Base-by-base conservation (phyloP, 2,888 invertebrate species). In the Rugalucina vietnamica region DNA sequence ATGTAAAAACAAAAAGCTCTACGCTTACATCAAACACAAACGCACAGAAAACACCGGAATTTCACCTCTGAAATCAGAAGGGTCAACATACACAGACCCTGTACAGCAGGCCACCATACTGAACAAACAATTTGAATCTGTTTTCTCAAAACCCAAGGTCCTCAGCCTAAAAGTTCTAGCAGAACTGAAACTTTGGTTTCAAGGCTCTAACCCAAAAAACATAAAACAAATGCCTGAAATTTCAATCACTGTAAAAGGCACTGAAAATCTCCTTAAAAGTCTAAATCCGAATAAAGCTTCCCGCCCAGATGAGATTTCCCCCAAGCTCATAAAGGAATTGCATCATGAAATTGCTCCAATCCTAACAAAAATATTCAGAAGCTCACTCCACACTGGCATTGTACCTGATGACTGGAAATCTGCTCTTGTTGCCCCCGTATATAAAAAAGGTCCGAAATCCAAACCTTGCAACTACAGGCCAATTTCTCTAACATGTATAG, bases 381-480 rank as follows among this genome's bases (percentile, higher is more conserved):
- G 27, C 4, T 72, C 76, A 18, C 32, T 73, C 1, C 12, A 76
- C 21, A 76, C 65, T 60, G 80, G 77, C 37, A 81, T 79, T 27
- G 75, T 77, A 27, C 81, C 74, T n/a, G 70, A 76, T 73, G 79
- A 82, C 32, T 82, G 76, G 73, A 79, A 36, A 74, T 24, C 57
- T 18, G 71, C 79, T 1, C 4, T 71, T 60, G 43, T 81, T 57
- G 65, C 57, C 21, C 71, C 71, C 10, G 73, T 81, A 27, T 81
- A 69, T 50, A 77, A 74, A 54, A 82, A 85, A 76, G 82, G 76
- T 27, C 74, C 60, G 18, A 82, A 76, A 65, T 70, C 29, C 18
- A 74, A 82, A 72, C 71, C 82, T 18, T 70, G 74, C 29, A 82
- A 79, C 37, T 82, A 85, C 39, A 50, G 78, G 24, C 85, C 85